Conservation (phyloP, 2,113 vertebrate species). For the Xenopus borealis region DNA sequence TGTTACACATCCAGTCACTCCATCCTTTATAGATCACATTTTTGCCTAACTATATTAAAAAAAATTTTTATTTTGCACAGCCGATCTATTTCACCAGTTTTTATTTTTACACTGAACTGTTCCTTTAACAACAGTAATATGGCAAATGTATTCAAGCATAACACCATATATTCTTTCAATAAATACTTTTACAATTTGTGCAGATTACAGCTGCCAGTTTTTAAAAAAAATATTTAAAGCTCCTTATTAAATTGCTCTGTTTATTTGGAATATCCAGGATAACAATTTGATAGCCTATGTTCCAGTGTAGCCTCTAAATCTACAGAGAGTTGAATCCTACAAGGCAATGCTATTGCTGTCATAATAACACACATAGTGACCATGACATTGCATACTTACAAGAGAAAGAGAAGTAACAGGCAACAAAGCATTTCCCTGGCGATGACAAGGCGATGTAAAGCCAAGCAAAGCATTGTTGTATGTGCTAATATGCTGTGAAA, state of each 20-base stretch:
- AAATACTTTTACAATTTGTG: too few relatives aligned
- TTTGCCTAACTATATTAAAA: too few relatives aligned
- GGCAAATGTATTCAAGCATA: too few relatives aligned
- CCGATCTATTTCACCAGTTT: too few relatives aligned
- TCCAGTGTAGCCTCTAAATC: neutral
- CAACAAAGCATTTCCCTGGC: neutral
- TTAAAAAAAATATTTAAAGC: too few relatives aligned
- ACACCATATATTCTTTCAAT: too few relatives aligned
- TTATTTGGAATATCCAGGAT: neutral
- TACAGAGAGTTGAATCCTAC: conserved; percentile 1
- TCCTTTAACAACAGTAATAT: too few relatives aligned
- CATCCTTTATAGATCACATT: too few relatives aligned
- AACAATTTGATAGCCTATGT: neutral
- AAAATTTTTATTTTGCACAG: too few relatives aligned
- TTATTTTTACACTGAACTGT: too few relatives aligned
- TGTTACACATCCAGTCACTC: too few relatives aligned
- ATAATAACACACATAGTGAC: conserved; percentile 23
- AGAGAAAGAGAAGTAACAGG: conserved; percentile 1
- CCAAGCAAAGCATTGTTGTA: neutral
- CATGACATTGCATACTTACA: conserved; percentile 10
- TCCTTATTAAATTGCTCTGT: neutral
- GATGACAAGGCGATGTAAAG: neutral
- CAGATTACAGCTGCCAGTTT: too few relatives aligned
- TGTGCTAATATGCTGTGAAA: conserved; percentile 34
- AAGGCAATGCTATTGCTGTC: conserved; percentile 23